phyloP scores from a whole-genome alignment of 2,888 invertebrate genomes.

The Hydrotaea diabolus region DNA sequence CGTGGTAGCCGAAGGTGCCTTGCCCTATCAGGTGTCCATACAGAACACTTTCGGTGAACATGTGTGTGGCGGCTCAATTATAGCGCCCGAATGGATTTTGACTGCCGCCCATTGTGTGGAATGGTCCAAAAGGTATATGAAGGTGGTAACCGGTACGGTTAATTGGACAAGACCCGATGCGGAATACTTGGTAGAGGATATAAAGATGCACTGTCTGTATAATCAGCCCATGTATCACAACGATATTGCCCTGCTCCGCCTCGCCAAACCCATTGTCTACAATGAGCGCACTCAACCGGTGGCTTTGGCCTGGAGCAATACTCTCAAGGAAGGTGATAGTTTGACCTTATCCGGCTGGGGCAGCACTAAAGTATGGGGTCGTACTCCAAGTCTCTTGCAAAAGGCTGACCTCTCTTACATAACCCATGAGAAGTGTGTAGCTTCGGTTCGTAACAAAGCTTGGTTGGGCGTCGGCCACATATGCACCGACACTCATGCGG shows the following conservation, averaged over 20 bases:
- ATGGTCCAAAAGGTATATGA: conserved; percentile 73
- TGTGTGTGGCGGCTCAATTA: conserved; percentile 78
- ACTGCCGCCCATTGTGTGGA: conserved; percentile 79
- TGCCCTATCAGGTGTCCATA: conserved; percentile 79
- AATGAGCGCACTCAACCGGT: conserved; percentile 82
- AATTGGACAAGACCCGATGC: conserved; percentile 73
- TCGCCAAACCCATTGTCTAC: conserved; percentile 82
- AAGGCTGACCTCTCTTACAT: conserved; percentile 82
- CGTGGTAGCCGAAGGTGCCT: conserved; percentile 68
- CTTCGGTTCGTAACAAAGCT: conserved; percentile 80
- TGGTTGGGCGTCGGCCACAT: conserved; percentile 83
- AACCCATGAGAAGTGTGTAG: conserved; percentile 80
- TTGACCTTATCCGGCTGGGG: conserved; percentile 85
- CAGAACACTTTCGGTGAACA: conserved; percentile 75
- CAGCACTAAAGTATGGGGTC: conserved; percentile 81
- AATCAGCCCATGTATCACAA: conserved; percentile 80
- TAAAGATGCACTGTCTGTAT: conserved; percentile 73
- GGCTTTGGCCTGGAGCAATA: conserved; percentile 82
- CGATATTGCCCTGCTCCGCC: conserved; percentile 86
- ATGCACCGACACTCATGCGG: conserved; percentile 83
- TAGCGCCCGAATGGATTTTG: conserved; percentile 73
- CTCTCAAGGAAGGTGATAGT: conserved; percentile 82
- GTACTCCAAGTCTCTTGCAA: conserved; percentile 82
- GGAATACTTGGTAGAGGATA: conserved; percentile 71
- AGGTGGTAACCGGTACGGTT: conserved; percentile 75